Evolutionary conservation across 2,888 invertebrate species (phyloP).

Genomic region (Drosophila histrio): DNA sequence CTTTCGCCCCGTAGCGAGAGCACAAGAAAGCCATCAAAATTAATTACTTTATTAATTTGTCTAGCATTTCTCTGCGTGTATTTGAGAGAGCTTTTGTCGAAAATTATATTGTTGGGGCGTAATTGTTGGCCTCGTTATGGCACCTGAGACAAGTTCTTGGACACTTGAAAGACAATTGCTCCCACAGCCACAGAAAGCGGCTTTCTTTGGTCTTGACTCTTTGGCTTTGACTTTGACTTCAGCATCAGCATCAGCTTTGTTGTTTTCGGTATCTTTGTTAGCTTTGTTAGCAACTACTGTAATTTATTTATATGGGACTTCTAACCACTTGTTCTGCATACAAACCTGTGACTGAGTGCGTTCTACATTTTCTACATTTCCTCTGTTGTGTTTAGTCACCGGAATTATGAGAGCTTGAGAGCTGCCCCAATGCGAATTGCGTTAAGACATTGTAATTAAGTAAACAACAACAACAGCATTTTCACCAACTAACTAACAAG

Average conservation of each 20-base stretch:
- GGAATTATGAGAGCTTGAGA: conserved; percentile 33
- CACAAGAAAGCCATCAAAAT: conserved; percentile 19
- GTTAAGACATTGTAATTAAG: conserved; percentile 56
- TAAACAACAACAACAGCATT: conserved; percentile 26
- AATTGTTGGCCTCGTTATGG: conserved; percentile 72
- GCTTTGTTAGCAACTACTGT: conserved; percentile 57
- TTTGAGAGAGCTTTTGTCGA: conserved; percentile 18
- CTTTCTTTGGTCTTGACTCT: conserved; percentile 56
- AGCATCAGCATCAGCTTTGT: too few species aligned
- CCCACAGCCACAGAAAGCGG: conserved; percentile 65
- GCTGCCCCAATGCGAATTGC: conserved; percentile 35
- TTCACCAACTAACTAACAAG: conserved; percentile 23
- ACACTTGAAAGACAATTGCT: conserved; percentile 70
- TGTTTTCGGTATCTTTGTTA: conserved; percentile 5
- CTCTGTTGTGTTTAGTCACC: conserved; percentile 4
- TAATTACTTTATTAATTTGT: conserved; percentile 68
- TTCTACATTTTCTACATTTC: conserved; percentile 32
- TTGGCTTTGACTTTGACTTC: conserved; percentile 40
- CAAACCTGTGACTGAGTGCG: conserved; percentile 39
- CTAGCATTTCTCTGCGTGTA: conserved; percentile 55
- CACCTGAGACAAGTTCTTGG: conserved; percentile 48
- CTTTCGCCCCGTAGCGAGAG: conserved; percentile 50
- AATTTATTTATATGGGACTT: conserved; percentile 65
- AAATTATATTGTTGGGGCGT: conserved; percentile 71
- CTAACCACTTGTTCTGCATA: conserved; percentile 57